These are phyloP conservation scores for Elgonia sp. DNA, from an alignment of 2,888 invertebrate species.

Conservation along the genomic window DNA sequence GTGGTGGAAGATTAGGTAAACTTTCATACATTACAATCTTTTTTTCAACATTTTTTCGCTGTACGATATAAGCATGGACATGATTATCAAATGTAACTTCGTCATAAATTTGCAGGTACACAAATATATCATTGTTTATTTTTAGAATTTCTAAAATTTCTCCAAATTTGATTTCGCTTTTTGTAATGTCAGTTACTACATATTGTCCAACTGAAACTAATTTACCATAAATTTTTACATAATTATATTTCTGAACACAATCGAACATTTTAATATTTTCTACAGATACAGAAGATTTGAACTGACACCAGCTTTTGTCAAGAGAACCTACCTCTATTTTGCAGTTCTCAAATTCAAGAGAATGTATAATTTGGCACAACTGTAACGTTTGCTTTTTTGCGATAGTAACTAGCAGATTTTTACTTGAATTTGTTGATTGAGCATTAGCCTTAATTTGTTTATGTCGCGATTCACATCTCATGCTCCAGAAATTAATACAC, in stretches of 20 bases:
- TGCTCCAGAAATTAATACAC: conserved; percentile 45
- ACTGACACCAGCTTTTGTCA: background rate
- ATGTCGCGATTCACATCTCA: conserved; percentile 53
- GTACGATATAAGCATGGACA: conserved; percentile 28
- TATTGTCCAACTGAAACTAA: background rate
- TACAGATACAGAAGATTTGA: background rate
- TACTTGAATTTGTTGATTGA: conserved; percentile 23
- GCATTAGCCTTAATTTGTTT: conserved; percentile 32
- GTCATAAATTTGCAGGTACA: conserved; percentile 16
- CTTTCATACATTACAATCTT: background rate
- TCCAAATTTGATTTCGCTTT: conserved; percentile 38
- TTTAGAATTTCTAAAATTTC: conserved; percentile 24
- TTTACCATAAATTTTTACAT: conserved; percentile 15
- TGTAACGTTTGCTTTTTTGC: conserved; percentile 45
- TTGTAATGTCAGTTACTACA: background rate
- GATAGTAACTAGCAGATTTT: conserved; percentile 41
- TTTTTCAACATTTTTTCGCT: background rate
- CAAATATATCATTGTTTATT: conserved; percentile 10
- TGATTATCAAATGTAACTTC: conserved; percentile 30
- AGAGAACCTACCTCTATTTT: conserved; percentile 7
- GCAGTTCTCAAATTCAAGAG: conserved; percentile 3
- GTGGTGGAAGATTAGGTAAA: background rate
- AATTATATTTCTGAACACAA: conserved; percentile 27
- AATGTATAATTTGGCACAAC: conserved; percentile 32
- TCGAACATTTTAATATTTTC: too few relatives aligned